Conservation (phyloP, 2,888 invertebrate species). For the Xanthorhoe spadicearia region DNA sequence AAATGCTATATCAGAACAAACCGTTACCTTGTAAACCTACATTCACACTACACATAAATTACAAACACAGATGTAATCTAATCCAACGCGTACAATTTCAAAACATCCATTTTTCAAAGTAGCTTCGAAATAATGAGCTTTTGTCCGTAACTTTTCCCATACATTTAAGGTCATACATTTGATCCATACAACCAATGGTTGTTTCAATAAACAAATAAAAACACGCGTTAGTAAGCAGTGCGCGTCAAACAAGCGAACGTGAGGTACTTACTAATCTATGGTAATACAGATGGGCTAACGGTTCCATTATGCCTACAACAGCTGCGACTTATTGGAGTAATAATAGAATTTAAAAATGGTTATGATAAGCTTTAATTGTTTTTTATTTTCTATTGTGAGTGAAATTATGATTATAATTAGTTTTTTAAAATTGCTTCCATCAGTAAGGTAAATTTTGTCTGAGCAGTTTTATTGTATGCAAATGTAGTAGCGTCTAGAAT, state of each 20-base stretch:
- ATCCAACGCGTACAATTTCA: conserved; percentile 37
- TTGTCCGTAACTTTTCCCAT: conserved; percentile 46
- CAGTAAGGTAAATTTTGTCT: neutral
- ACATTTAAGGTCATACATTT: conserved; percentile 55
- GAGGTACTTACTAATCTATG: conserved; percentile 65
- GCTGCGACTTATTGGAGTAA: conserved; percentile 42
- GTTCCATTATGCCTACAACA: conserved; percentile 59
- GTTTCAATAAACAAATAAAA: conserved; percentile 83
- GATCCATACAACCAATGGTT: conserved; percentile 71
- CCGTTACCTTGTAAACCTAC: conserved; percentile 28
- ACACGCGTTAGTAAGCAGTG: conserved; percentile 69
- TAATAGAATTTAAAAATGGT: conserved; percentile 48
- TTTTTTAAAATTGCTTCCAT: neutral
- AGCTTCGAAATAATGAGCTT: conserved; percentile 46
- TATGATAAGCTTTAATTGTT: conserved; percentile 37
- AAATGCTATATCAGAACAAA: neutral
- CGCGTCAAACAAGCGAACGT: conserved; percentile 66
- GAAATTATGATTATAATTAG: neutral
- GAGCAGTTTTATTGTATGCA: neutral
- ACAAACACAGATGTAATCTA: conserved; percentile 33
- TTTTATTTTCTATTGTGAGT: conserved; percentile 28
- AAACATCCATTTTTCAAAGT: conserved; percentile 44
- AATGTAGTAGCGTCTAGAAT: conserved; percentile 8
- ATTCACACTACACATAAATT: conserved; percentile 27
- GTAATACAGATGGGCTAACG: conserved; percentile 56